Evolutionary conservation across 1,140 invertebrate genomes (phyloP).

Genomic region (Drosophila pachea): DNA sequence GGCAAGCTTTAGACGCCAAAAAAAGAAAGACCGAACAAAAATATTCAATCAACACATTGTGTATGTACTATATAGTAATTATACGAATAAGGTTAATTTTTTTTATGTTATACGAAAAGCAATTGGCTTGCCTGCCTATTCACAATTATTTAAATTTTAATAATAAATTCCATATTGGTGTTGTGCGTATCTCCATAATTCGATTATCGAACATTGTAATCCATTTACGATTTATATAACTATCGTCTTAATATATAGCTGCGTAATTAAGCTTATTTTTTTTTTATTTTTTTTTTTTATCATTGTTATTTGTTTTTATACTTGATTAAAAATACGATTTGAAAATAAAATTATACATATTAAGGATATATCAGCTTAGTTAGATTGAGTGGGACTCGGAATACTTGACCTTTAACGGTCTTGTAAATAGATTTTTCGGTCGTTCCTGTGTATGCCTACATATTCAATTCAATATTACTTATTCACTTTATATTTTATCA

Average conservation of each 20-base stretch:
- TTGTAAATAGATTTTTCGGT: no score
- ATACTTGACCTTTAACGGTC: no score
- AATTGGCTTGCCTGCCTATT: constrained; percentile 26
- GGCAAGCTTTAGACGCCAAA: constrained; percentile 50
- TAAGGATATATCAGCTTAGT: background rate
- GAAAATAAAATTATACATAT: constrained; percentile 42
- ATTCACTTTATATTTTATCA: no score
- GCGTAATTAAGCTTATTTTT: constrained; percentile 25
- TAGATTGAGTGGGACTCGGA: background rate
- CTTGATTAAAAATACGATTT: constrained; percentile 62
- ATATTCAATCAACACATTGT: constrained; percentile 18
- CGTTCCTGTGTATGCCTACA: no score
- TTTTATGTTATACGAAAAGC: constrained; percentile 36
- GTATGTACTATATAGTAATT: constrained; percentile 54
- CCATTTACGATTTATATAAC: constrained; percentile 30
- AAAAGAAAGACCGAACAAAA: constrained; percentile 1
- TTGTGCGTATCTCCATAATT: constrained; percentile 46
- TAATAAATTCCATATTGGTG: constrained; percentile 51
- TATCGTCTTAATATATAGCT: constrained; percentile 42
- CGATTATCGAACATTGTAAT: constrained; percentile 22
- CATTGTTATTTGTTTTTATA: constrained; percentile 74
- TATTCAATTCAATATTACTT: no score
- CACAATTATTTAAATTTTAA: constrained; percentile 29
- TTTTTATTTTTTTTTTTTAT: constrained; percentile 53
- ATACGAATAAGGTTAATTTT: constrained; percentile 31